These are phyloP conservation scores for Drosophila seclusa DNA, from an alignment of 2,888 invertebrate genomes.

Conservation along the genomic window DNA sequence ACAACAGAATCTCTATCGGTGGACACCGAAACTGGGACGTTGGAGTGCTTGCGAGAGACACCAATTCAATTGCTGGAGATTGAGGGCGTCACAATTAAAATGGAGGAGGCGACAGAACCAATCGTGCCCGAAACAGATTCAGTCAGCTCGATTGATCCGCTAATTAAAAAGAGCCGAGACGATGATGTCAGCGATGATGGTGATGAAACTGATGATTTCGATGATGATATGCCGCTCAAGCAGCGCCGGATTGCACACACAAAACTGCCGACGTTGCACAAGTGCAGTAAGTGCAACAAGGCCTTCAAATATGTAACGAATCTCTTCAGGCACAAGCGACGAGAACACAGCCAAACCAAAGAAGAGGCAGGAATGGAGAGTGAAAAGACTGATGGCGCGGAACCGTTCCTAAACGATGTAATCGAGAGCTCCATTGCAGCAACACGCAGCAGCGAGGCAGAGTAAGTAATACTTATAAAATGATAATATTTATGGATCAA, in stretches of 20 bases:
- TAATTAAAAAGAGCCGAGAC: conserved; percentile 41
- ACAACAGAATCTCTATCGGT: not conserved
- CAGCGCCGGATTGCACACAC: conserved; percentile 38
- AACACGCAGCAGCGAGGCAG: conserved; percentile 1
- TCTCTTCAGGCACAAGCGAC: conserved; percentile 60
- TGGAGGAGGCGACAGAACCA: conserved; percentile 51
- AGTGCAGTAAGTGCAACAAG: conserved; percentile 54
- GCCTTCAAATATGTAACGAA: conserved; percentile 60
- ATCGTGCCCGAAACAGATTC: conserved; percentile 1
- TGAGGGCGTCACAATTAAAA: conserved; percentile 63
- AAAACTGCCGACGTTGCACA: conserved; percentile 35
- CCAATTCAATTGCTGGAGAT: conserved; percentile 63
- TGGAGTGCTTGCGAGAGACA: conserved; percentile 58
- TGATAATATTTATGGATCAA: not conserved
- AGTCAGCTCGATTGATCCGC: conserved; percentile 36
- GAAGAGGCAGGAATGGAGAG: not conserved
- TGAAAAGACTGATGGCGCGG: not conserved
- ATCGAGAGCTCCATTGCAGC: conserved; percentile 15
- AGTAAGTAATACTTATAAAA: conserved; percentile 27
- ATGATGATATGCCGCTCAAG: conserved; percentile 59
- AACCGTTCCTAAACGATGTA: not conserved
- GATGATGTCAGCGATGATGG: conserved; percentile 22
- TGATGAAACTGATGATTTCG: conserved; percentile 40
- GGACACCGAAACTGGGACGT: conserved; percentile 16
- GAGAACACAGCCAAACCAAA: conserved; percentile 9